These are phyloP conservation scores for Atta colombica DNA, from an alignment of 1,140 invertebrate genomes.

Conservation along the genomic window DNA sequence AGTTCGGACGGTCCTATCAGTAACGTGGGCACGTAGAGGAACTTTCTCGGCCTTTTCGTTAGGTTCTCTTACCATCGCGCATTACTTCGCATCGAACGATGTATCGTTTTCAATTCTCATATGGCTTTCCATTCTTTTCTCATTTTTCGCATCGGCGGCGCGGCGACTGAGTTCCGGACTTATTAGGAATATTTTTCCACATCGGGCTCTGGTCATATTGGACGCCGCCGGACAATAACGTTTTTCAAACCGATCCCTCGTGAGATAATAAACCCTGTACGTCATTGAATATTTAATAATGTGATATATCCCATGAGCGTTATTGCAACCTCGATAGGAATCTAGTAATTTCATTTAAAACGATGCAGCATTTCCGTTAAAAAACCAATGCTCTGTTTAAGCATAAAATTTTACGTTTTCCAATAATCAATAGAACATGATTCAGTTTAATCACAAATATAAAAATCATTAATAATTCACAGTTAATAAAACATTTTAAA, in stretches of 20 bases:
- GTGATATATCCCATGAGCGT: slow-evolving; percentile 32
- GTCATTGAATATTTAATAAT: slow-evolving; percentile 56
- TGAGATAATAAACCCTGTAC: slow-evolving; percentile 45
- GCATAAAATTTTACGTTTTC: neutral
- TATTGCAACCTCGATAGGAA: slow-evolving; percentile 25
- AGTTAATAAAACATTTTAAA: neutral
- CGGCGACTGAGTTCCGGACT: slow-evolving; percentile 68
- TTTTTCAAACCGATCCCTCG: slow-evolving; percentile 22
- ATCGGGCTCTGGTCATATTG: slow-evolving; percentile 25
- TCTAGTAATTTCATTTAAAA: slow-evolving; percentile 31
- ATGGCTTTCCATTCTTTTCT: neutral
- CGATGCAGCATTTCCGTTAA: neutral
- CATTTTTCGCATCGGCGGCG: slow-evolving; percentile 20
- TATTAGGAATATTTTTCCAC: slow-evolving; percentile 70
- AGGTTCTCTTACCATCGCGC: neutral
- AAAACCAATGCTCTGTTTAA: neutral
- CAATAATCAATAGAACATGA: neutral
- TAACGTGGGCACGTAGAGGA: slow-evolving; percentile 61
- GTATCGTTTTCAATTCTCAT: slow-evolving; percentile 22
- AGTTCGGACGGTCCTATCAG: slow-evolving; percentile 76
- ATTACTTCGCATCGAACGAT: neutral
- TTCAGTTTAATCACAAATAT: neutral
- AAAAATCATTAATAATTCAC: neutral
- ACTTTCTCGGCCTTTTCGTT: slow-evolving; percentile 60
- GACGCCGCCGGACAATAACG: slow-evolving; percentile 47